Base-by-base conservation (phyloP, 2,797 vertebrate species). In the Mionectes olivaceus region DNA sequence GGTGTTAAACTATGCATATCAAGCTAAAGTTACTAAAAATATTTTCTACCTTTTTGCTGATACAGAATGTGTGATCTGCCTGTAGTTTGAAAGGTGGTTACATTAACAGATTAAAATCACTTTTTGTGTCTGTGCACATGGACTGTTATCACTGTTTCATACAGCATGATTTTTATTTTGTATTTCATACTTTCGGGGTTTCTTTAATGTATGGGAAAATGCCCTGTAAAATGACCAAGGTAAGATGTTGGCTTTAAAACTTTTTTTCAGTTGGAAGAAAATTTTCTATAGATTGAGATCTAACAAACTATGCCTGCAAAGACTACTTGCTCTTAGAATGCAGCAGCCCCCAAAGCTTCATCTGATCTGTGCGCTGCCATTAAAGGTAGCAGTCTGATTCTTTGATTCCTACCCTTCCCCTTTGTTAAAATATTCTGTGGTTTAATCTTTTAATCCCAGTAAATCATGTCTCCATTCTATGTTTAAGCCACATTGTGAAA, bases 21-120 rank as follows among this genome's bases (percentile, higher is more conserved):
- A 71, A 87, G 78, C 63, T 94, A 73, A 81, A 96, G 49, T 79
- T 90, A 56, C 71, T 87, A 50, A 87, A 91, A 97, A 84, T 77
- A 69, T 96, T 97, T 96, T 97, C 69, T 96, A 93, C 61, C 79
- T 94, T 80, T 92, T 92, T 96, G 73, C 69, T 89, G 88, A 95
- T 71, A 64, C 1, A 3, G 39, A 93, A 92, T 18, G 46, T 53
- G 64, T 83, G 23, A 84, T 90, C 79, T 82, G 68, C 91, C 91
- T 88, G 69, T 46, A 59, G 28, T 77, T 44, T 68, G 47, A 74
- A 52, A 95, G 87, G 70, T 92, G 83, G 56, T 88, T 94, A 91
- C 76, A 22, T 79, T 68, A 96, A 89, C 5, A 44, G 89, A 97
- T 94, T 93, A 94, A 96, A 96, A 88, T 92, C 74, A 87, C 65